A percentile compares a stretch with the other conserved stretches of the same genome.
These are phyloP conservation scores for Lampris incognitus DNA, from an alignment of 2,113 vertebrate species.

Conservation along the genomic window DNA sequence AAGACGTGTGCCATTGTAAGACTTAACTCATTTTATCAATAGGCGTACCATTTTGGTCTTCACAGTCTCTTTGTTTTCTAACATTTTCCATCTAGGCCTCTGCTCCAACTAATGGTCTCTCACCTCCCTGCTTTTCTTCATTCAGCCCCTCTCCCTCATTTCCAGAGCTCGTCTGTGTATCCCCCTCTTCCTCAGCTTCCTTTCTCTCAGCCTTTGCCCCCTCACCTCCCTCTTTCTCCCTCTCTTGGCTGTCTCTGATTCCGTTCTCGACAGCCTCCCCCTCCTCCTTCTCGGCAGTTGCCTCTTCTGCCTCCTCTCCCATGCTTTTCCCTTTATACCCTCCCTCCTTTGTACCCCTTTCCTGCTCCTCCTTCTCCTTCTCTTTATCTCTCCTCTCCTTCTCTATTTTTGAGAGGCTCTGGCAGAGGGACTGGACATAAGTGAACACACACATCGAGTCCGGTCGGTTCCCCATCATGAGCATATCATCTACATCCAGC, in stretches of 20 bases:
- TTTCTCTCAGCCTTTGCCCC: constrained; percentile 21
- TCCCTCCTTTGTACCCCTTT: constrained; percentile 36
- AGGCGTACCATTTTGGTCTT: constrained; percentile 49
- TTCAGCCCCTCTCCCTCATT: constrained; percentile 20
- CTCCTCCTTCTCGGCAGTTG: constrained; percentile 29
- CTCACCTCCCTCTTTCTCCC: constrained; percentile 47
- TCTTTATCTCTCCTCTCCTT: constrained; percentile 81
- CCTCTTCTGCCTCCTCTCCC: constrained; percentile 47
- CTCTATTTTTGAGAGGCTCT: constrained; percentile 83
- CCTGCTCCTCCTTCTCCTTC: constrained; percentile 58
- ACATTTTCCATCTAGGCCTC: constrained; percentile 51
- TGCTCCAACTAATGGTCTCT: constrained; percentile 18
- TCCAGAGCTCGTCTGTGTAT: constrained; percentile 28
- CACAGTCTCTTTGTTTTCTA: constrained; percentile 39
- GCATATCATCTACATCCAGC: constrained; percentile 82
- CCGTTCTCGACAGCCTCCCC: constrained; percentile 17
- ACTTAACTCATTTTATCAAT: constrained; percentile 46
- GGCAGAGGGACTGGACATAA: constrained; percentile 86
- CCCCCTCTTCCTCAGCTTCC: constrained; percentile 24
- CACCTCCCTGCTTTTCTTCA: constrained; percentile 9
- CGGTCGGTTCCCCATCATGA: constrained; percentile 76
- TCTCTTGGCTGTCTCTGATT: constrained; percentile 21
- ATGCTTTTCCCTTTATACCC: constrained; percentile 24
- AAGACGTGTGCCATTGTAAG: constrained; percentile 39
- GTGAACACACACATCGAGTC: constrained; percentile 85